Conservation (phyloP, 2,797 vertebrate species). For the Eupleurogrammus muticus region DNA sequence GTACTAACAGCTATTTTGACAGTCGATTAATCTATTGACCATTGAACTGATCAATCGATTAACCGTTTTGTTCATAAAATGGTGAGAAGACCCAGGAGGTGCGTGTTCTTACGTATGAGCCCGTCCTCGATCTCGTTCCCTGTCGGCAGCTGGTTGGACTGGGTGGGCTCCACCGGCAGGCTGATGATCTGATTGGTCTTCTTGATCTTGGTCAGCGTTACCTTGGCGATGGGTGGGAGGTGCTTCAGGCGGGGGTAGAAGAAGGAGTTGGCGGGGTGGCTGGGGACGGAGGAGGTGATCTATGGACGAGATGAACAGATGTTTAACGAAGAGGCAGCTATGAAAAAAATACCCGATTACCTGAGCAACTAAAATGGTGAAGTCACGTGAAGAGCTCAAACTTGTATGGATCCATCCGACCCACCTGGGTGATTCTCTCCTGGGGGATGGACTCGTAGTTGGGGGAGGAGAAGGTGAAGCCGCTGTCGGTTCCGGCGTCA, state of each 20-base stretch:
- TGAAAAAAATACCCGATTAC: background rate
- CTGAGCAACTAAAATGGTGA: background rate
- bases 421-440: slow-evolving; percentile 92
- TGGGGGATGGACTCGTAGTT: slow-evolving; percentile 98
- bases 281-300: too few species aligned
- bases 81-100: too few species aligned
- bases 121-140: slow-evolving; percentile 90
- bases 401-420: background rate
- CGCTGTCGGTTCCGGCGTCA: slow-evolving; percentile 96
- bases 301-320: too few species aligned
- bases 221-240: slow-evolving; percentile 90
- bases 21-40: too few species aligned
- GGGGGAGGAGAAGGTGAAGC: slow-evolving; percentile 98
- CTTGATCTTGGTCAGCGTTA: slow-evolving; percentile 88
- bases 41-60: too few species aligned
- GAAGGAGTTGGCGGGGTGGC: too few species aligned
- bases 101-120: slow-evolving; percentile 86
- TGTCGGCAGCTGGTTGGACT: slow-evolving; percentile 84
- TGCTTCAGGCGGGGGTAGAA: too few species aligned
- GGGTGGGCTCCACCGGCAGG: slow-evolving; percentile 81
- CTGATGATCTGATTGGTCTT: slow-evolving; percentile 87
- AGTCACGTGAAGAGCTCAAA: background rate
- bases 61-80: too few species aligned
- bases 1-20: too few species aligned
- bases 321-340: too few species aligned